Evolutionary conservation across 2,888 invertebrate species (phyloP), one percentile per base, ranked within the genome.

Genomic region (Charanyca ferruginea): DNA sequence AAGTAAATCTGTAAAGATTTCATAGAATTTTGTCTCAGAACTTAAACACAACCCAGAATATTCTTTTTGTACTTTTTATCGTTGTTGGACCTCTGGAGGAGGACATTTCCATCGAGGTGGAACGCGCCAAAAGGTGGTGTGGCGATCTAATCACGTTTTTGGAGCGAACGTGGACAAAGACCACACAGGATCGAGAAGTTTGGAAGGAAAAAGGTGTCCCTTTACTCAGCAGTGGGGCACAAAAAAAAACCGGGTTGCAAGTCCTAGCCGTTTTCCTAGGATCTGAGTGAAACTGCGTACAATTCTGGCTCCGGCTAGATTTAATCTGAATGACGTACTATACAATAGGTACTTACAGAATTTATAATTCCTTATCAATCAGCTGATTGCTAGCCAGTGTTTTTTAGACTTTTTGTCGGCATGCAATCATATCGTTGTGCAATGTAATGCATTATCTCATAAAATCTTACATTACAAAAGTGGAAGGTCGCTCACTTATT

Each of bases 281-380:
- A 35, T n/a, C 0, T 11, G n/a, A 38, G 9, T 53, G n/a, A 41
- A 38, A 23, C 23, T n/a, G 13, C n/a, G 32, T 6, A 13, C n/a
- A 54, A 23, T n/a, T 9, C 38, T 41, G 22, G 3, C 9, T 57
- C n/a, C 9, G 23, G 0, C n/a, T 23, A 70, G 60, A 48, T 59
- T 60, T 35, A 18, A 66, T 66, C 71, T 60, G 2, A 1, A 70
- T 70, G 71, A 70, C 71, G 66, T 35, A 61, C 6, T 18, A 28
- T 32, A 1, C 45, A 58, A 22, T 58, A 68, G 13, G 18, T 55
- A 58, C 6, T 16, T 38, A 38, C 16, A 38, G 16, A 13, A 16
- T 4, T 16, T 4, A 38, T 11, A 1, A 25, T 16, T 69, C 9
- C n/a, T 20, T 70, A 66, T 49, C 71, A 42, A 48, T 47, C 59